These are phyloP conservation scores for Actinia equina DNA, from an alignment of 64 coral and sea anemone genomes.

Conservation along the genomic window DNA sequence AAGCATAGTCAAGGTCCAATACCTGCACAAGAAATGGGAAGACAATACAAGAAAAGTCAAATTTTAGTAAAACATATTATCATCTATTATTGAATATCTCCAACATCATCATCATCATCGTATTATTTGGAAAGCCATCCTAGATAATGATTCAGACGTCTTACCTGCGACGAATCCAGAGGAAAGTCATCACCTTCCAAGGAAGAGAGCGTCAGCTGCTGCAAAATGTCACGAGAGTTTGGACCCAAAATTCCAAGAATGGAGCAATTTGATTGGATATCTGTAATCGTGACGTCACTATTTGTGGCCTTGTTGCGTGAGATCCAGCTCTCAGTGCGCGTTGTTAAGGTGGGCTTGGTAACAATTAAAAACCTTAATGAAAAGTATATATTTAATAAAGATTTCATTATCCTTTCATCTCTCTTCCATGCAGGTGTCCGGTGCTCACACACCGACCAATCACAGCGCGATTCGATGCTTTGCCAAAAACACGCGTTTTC, in stretches of 20 bases:
- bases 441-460: too few relatives aligned
- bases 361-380: slow-evolving; percentile 35
- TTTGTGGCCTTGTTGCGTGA: not conserved
- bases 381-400: too few relatives aligned
- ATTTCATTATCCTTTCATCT: too few relatives aligned
- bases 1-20: slow-evolving; percentile 2
- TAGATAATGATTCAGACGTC: not conserved
- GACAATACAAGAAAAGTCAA: too few relatives aligned
- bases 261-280: slow-evolving; percentile 49
- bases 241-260: slow-evolving; percentile 54
- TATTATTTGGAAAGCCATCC: too few relatives aligned
- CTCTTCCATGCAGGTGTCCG: too few relatives aligned
- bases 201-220: slow-evolving; percentile 35
- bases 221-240: slow-evolving; percentile 41
- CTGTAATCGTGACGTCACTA: slow-evolving; percentile 43
- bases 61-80: too few relatives aligned
- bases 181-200: slow-evolving; percentile 22
- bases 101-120: too few relatives aligned
- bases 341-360: slow-evolving; percentile 13
- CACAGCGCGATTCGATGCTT: too few relatives aligned
- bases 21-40: not conserved
- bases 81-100: too few relatives aligned
- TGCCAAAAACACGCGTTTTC: too few relatives aligned
- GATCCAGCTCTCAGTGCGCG: slow-evolving; percentile 31
- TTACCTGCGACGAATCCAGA: slow-evolving; percentile 34